phyloP scores from a whole-genome alignment of 2,888 invertebrate species.

The Acanthosepion esculentum region DNA sequence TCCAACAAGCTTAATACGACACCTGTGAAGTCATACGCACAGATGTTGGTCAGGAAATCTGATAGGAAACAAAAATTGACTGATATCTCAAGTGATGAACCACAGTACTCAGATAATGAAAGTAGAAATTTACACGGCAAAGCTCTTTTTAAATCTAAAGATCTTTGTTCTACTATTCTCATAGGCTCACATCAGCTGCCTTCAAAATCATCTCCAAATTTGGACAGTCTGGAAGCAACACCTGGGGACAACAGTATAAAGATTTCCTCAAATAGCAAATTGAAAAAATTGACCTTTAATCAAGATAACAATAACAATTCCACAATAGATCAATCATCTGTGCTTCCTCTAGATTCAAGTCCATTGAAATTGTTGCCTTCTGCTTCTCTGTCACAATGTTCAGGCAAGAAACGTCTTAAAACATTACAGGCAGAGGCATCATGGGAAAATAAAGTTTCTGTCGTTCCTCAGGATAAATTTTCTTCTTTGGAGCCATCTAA shows the following conservation, averaged over 20 bases:
- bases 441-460: background rate
- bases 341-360: background rate
- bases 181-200: background rate
- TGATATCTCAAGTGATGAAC: background rate
- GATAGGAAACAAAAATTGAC: background rate
- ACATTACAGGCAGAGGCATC: background rate
- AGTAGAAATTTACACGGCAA: background rate
- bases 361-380: background rate
- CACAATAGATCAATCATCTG: background rate
- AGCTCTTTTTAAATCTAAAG: background rate
- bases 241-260: background rate
- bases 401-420: background rate
- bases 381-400: background rate
- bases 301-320: slow-evolving; percentile 2
- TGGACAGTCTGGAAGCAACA: background rate
- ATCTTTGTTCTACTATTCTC: background rate
- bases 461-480: background rate
- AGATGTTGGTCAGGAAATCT: background rate
- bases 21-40: background rate
- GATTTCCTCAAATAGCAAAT: background rate
- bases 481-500: background rate
- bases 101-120: background rate
- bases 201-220: background rate
- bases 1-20: background rate
- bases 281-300: background rate